Evolutionary conservation across 1,140 invertebrate species (phyloP).

Genomic region (Dysdera silvatica): DNA sequence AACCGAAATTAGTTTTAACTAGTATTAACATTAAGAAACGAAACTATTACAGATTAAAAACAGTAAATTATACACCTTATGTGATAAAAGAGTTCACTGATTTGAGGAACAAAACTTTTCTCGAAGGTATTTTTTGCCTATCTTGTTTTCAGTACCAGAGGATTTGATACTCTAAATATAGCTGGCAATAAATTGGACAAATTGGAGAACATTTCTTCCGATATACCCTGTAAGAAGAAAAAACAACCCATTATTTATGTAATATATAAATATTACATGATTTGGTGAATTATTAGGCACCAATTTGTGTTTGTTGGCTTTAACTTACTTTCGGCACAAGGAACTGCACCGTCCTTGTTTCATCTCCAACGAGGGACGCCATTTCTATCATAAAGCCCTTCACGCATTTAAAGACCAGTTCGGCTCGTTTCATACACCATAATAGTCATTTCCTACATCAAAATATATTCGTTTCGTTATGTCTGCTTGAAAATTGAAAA

Average conservation of each 20-base stretch:
- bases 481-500: no score
- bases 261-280: not conserved
- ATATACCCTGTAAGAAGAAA: slow-evolving; percentile 64
- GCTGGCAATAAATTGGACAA: slow-evolving; percentile 78
- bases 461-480: no score
- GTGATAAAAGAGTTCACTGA: no score
- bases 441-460: slow-evolving; percentile 79
- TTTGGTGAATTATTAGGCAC: slow-evolving; percentile 1
- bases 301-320: not conserved
- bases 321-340: slow-evolving; percentile 61
- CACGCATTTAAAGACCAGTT: slow-evolving; percentile 95
- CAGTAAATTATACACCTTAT: no score
- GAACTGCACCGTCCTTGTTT: slow-evolving; percentile 79
- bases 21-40: no score
- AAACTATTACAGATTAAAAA: no score
- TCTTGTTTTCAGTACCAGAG: slow-evolving; percentile 50
- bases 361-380: slow-evolving; percentile 74
- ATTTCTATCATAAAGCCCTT: slow-evolving; percentile 99
- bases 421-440: slow-evolving; percentile 91
- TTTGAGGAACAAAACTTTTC: no score
- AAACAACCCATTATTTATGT: slow-evolving; percentile 33
- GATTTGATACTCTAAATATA: slow-evolving; percentile 84
- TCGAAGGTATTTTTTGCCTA: not conserved
- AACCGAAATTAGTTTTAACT: no score
- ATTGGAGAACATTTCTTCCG: slow-evolving; percentile 72